phyloP scores from a whole-genome alignment of 2,113 vertebrate genomes.

The Butastur rufipennis region DNA sequence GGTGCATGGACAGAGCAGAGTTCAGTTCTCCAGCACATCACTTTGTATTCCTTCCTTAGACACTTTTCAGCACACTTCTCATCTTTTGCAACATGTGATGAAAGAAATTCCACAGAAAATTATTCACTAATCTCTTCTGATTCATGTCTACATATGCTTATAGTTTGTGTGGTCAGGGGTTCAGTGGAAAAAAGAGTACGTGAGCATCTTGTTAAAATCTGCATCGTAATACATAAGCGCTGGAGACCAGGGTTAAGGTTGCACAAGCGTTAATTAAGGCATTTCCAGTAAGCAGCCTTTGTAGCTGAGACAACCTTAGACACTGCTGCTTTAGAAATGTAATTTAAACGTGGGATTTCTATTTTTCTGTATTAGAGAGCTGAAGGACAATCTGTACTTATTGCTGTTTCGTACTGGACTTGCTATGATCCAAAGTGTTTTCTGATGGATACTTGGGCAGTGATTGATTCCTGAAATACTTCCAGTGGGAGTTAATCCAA shows the following conservation, averaged over 20 bases:
- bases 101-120: not conserved
- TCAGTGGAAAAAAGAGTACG: not conserved
- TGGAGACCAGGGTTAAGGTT: not conserved
- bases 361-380: not conserved
- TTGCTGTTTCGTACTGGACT: not conserved
- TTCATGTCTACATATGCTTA: not conserved
- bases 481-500: not conserved
- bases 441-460: not conserved
- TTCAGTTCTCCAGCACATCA: not conserved
- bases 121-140: not conserved
- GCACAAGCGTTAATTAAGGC: not conserved
- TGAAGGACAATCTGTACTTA: not conserved
- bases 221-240: not conserved
- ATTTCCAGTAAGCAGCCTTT: not conserved
- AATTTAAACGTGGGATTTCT: not conserved
- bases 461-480: not conserved
- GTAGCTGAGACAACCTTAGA: not conserved
- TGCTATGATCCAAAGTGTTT: not conserved
- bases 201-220: not conserved
- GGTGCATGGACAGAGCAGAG: fast-evolving
- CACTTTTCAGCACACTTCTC: not conserved
- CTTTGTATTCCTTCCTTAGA: not conserved
- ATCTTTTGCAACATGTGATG: not conserved
- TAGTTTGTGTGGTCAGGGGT: not conserved
- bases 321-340: not conserved